Base-by-base conservation (phyloP, 2,797 vertebrate species). In the Philypnodon macrostomus region DNA sequence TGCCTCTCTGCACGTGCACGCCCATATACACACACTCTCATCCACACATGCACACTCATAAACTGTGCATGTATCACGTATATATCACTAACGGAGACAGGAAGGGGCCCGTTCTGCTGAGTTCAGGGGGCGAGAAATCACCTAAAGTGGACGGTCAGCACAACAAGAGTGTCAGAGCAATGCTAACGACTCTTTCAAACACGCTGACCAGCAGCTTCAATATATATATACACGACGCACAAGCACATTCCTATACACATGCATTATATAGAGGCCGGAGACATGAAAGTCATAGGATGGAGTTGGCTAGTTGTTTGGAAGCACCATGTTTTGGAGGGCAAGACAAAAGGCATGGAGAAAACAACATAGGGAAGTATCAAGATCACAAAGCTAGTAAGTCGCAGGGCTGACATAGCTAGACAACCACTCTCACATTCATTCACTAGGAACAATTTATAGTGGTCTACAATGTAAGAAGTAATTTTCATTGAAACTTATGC, bases 141-240 rank as follows among this genome's bases (percentile, higher is more conserved):
- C 49, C 36, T 56, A 81, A 83, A 85, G 48, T 57, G 68, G 73
- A 76, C n/a, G 74, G 79, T 86, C 85, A 85, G 83, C 79, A 84
- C 53, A 79, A 83, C 68, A 36, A 40, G 17, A 62, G 67, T 82
- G 80, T 84, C 83, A 79, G 62, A 65, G 37, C 19, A 31, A 66
- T 77, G 78, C 78, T 71, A 76, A 81, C 75, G 72, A 64, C 74
- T 79, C 67, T 71, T 59, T 82, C 72, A 76, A 70, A 82, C n/a
- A 55, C 65, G 75, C 63, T 77, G 73, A 80, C 77, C 68, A 62
- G 37, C 61, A 68, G 70, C 56, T 60, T 59, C 66, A 50, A 46
- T 58, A 56, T 52, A 61, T 19, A 55, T 55, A 51, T n/a, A 53
- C 21, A 23, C 21, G 49, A 18, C 36, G 37, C 47, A 47, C 42